Evolutionary conservation across 2,113 vertebrate species (phyloP).

Genomic region (Symphodus melops): DNA sequence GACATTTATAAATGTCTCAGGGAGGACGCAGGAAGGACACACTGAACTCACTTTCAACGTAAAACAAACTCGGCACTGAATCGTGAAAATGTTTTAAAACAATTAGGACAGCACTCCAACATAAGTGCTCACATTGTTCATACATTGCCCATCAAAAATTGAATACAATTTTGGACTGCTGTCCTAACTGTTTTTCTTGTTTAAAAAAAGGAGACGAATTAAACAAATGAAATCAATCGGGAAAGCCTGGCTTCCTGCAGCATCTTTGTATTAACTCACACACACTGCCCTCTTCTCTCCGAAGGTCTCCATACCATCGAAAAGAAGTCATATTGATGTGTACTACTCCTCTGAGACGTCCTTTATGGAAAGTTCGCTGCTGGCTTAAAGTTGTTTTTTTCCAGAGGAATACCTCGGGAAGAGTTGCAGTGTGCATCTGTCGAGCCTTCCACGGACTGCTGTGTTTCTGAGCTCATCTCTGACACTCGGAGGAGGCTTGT

Average conservation of each 20-base stretch:
- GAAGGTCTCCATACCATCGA: background rate
- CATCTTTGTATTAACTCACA: conserved; percentile 1
- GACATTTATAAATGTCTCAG: no score
- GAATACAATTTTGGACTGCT: no score
- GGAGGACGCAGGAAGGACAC: no score
- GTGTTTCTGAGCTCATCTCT: conserved; percentile 57
- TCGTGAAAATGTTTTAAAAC: no score
- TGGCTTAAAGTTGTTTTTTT: conserved; percentile 4
- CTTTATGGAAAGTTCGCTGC: conserved; percentile 8
- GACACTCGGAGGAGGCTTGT: conserved; percentile 50
- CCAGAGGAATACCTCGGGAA: conserved; percentile 15
- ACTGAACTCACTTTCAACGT: no score
- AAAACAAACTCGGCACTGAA: no score
- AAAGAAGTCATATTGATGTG: conserved; percentile 29
- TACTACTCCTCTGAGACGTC: background rate
- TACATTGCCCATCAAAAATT: no score
- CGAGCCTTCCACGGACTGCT: conserved; percentile 39
- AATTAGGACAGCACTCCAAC: no score
- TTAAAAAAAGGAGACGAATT: no score
- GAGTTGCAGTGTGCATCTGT: conserved; percentile 51
- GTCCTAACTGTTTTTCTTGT: no score
- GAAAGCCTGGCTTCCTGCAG: background rate
- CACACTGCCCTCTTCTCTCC: background rate
- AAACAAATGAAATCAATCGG: background rate
- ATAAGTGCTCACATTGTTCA: no score